Evolutionary conservation across 2,113 vertebrate species (phyloP).

Genomic region (Acanthochromis polyacanthus): DNA sequence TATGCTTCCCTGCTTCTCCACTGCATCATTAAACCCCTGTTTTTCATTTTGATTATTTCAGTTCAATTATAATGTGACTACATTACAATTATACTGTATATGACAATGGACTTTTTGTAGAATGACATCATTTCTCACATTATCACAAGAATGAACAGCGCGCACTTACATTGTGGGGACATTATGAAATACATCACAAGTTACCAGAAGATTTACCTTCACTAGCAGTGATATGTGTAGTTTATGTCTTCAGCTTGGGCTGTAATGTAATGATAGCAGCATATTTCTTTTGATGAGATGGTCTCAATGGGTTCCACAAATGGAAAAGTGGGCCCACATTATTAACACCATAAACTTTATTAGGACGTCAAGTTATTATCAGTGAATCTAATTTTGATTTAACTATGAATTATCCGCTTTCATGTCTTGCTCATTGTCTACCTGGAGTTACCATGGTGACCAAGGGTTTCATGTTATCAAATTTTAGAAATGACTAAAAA

Average conservation of each 20-base stretch:
- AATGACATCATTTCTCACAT: not conserved
- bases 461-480: not conserved
- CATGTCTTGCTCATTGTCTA: not conserved
- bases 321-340: too few species aligned
- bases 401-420: not conserved
- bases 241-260: conserved; percentile 1
- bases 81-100: not conserved
- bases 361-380: too few species aligned
- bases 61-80: not conserved
- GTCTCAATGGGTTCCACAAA: too few species aligned
- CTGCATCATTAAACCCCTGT: not conserved
- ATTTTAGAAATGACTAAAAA: conserved; percentile 7
- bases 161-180: not conserved
- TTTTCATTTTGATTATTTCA: not conserved
- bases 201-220: conserved; percentile 7
- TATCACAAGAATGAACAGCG: not conserved
- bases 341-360: too few species aligned
- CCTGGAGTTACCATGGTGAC: not conserved
- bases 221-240: not conserved
- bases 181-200: conserved; percentile 13
- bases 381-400: too few species aligned
- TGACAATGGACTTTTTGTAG: not conserved
- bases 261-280: conserved; percentile 6
- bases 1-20: not conserved
- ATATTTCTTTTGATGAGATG: not conserved